Base-by-base conservation (phyloP, 1,140 invertebrate genomes). In the Eupristina koningsbergeri region DNA sequence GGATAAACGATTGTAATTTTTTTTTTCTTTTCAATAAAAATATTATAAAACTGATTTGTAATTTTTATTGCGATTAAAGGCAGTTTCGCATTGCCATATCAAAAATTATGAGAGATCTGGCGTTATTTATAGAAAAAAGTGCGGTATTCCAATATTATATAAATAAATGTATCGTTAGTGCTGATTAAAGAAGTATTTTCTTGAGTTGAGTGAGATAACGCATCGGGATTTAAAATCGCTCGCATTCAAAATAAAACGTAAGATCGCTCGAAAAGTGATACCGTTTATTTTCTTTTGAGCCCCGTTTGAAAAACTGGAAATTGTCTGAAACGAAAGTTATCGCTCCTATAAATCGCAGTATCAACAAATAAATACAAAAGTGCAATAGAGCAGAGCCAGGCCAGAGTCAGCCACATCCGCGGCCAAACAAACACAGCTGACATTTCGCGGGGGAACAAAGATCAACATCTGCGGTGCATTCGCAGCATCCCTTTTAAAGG, bases 271-370 rank as follows among this genome's bases (percentile, higher is more conserved):
- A 69, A 69, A 69, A 69, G 64, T 39, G 64, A 39, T 39, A 69
- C 7, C 36, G 64, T 39, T 69, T 69, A 69, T 69, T 69, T 69
- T 69, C 31, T 36, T 39, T 36, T 39, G 0, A 39, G 3, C 36
- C 22, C 2, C 15, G 6, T 39, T 31, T 8, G 34, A 39, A 39
- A 69, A 69, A 39, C 29, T 31, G 7, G 34, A 67, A 67, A 67
- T 36, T 19, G 13, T 31, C 26, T 11, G 36, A 71, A 67, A 67
- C 17, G 64, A 67, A 34, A 71, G 36, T 71, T 71, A 71, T 71
- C 67, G 22, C 39, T 19, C 6, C 67, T n/a, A 71, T 41, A 71
- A 71, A 71, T 71, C 67, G 67, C 67, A 9, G 36, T 71, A 71
- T 41, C 67, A 71, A 41, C 67, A 71, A 41, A 39, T 41, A 41